These are phyloP conservation scores for Petrolisthes manimaculis DNA, from an alignment of 2,888 invertebrate species.

Conservation along the genomic window DNA sequence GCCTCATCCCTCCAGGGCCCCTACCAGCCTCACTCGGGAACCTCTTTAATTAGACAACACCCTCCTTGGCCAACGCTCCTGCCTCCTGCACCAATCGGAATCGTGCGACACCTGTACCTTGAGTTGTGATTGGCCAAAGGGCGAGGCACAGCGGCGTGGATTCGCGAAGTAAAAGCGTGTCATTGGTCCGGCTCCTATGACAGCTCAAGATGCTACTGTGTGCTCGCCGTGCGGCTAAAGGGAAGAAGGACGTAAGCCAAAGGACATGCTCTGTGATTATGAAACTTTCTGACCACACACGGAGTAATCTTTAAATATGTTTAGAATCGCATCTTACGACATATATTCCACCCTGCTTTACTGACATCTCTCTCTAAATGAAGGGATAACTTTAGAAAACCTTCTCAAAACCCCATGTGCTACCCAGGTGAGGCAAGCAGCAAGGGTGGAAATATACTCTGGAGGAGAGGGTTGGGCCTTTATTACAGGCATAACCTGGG, in stretches of 20 bases:
- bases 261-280: neutral
- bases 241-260: constrained; percentile 30
- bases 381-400: too few relatives aligned
- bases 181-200: constrained; percentile 60
- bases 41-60: constrained; percentile 52
- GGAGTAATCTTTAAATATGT: too few relatives aligned
- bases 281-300: neutral
- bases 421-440: constrained; percentile 7
- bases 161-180: constrained; percentile 57
- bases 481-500: constrained; percentile 48
- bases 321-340: too few relatives aligned
- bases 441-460: neutral
- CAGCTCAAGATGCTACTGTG: constrained; percentile 61
- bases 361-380: too few relatives aligned
- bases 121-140: constrained; percentile 39
- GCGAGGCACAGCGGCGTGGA: constrained; percentile 40
- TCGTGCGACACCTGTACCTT: neutral
- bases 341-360: too few relatives aligned
- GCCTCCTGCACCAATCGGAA: constrained; percentile 42
- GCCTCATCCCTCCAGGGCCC: constrained; percentile 29
- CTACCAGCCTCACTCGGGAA: constrained; percentile 5
- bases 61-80: constrained; percentile 24
- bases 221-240: constrained; percentile 33
- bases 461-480: constrained; percentile 48
- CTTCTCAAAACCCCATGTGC: neutral